Percentiles rank a stretch among this genome's conserved stretches.
These are phyloP conservation scores for Sylvilagus bachmani DNA, from an alignment of 2,113 vertebrate genomes.

Conservation along the genomic window DNA sequence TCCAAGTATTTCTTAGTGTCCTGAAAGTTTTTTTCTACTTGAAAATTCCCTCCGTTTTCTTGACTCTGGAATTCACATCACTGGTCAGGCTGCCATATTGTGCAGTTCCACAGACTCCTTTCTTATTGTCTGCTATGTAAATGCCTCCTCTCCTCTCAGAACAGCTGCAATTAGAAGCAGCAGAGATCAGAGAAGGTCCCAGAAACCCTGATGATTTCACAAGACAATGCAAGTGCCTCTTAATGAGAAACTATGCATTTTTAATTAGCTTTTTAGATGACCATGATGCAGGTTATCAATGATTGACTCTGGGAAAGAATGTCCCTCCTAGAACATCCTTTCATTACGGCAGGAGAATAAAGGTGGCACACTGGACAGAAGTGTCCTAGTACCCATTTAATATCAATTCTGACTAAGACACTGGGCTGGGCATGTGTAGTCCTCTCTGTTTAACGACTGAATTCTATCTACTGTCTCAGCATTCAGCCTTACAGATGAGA, in stretches of 20 bases:
- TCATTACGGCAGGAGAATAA: not conserved
- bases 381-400: not conserved
- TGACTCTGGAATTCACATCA: not conserved
- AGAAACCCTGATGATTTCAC: not conserved
- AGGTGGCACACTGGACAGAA: not conserved
- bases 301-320: not conserved
- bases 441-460: not conserved
- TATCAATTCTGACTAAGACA: not conserved
- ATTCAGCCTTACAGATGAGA: not conserved
- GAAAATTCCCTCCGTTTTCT: not conserved
- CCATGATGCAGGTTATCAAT: not conserved
- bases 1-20: constrained; percentile 1
- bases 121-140: not conserved
- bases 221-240: not conserved
- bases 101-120: not conserved
- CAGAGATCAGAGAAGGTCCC: not conserved
- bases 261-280: not conserved
- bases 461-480: not conserved
- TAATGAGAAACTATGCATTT: not conserved
- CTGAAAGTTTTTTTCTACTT: not conserved
- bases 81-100: not conserved
- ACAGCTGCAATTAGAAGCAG: not conserved
- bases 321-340: not conserved
- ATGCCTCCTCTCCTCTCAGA: not conserved
- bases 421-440: not conserved